Evolutionary conservation across 2,797 vertebrate species (phyloP).

Genomic region (Urosaurus nigricauda): DNA sequence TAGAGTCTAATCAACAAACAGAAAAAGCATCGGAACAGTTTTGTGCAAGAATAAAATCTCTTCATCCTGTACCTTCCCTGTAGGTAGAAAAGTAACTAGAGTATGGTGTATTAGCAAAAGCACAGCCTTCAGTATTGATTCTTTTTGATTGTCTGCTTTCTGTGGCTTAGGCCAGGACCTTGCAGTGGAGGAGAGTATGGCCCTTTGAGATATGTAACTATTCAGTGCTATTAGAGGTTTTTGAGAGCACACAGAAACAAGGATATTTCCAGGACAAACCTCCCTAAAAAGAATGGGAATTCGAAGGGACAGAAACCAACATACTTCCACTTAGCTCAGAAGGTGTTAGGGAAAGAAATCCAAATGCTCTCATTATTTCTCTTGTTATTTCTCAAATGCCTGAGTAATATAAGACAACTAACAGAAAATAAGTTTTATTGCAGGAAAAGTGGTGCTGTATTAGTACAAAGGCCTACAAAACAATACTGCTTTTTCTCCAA

Average conservation of each 20-base stretch:
- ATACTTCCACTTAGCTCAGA: background rate
- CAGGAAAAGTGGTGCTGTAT: constrained; percentile 76
- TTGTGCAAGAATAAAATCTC: background rate
- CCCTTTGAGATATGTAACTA: background rate
- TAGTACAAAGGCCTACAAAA: constrained; percentile 75
- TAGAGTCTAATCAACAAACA: background rate
- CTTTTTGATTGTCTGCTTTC: background rate
- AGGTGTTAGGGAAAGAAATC: background rate
- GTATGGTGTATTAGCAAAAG: background rate
- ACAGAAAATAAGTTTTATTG: constrained; percentile 87
- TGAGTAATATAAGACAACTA: constrained; percentile 61
- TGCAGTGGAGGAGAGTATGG: background rate
- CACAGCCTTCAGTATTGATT: no score
- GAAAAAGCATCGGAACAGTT: background rate
- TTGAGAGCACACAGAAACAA: background rate
- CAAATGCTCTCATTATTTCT: background rate
- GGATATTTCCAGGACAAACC: background rate
- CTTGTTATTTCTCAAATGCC: background rate
- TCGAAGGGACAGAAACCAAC: background rate
- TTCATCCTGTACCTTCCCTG: no score
- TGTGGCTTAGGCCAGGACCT: background rate
- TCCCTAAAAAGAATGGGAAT: background rate
- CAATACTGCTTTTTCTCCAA: constrained; percentile 70
- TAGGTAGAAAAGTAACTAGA: background rate
- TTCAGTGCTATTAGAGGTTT: background rate